These are phyloP conservation scores for Sturmia bella DNA, from an alignment of 2,888 invertebrate genomes.

Conservation along the genomic window DNA sequence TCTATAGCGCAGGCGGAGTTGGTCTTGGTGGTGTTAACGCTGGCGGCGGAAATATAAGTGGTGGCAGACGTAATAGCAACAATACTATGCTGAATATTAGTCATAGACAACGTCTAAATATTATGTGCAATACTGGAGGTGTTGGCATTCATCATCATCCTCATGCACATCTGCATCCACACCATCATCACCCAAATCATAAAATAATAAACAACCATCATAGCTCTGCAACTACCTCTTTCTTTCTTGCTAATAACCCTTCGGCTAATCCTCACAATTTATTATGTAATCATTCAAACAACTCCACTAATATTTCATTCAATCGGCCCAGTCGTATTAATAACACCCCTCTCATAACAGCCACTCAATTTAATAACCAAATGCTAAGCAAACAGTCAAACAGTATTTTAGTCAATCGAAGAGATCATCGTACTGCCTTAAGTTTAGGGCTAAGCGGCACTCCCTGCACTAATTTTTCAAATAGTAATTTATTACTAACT, in stretches of 20 bases:
- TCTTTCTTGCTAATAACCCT: constrained; percentile 60
- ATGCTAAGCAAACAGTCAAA: constrained; percentile 75
- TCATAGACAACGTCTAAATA: constrained; percentile 63
- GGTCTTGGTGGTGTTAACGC: constrained; percentile 29
- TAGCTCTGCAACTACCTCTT: constrained; percentile 44
- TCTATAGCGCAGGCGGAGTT: constrained; percentile 45
- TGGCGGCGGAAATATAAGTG: constrained; percentile 33
- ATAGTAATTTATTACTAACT: constrained; percentile 71
- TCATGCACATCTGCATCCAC: constrained; percentile 66
- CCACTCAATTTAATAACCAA: constrained; percentile 77
- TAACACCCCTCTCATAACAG: constrained; percentile 76
- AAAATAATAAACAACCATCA: constrained; percentile 68
- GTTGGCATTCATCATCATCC: constrained; percentile 70
- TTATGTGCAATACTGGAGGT: constrained; percentile 42
- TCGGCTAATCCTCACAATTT: constrained; percentile 54
- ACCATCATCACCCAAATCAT: constrained; percentile 60
- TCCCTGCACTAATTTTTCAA: constrained; percentile 69
- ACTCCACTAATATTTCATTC: constrained; percentile 72
- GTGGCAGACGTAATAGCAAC: constrained; percentile 56
- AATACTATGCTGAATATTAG: constrained; percentile 48
- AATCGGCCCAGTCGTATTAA: constrained; percentile 77
- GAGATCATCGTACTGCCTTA: constrained; percentile 73
- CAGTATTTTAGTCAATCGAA: constrained; percentile 73
- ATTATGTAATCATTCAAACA: constrained; percentile 59
- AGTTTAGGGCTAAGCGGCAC: constrained; percentile 70